These are phyloP conservation scores for Pseudeuparius sepicola DNA, from an alignment of 2,888 invertebrate species.

Conservation along the genomic window DNA sequence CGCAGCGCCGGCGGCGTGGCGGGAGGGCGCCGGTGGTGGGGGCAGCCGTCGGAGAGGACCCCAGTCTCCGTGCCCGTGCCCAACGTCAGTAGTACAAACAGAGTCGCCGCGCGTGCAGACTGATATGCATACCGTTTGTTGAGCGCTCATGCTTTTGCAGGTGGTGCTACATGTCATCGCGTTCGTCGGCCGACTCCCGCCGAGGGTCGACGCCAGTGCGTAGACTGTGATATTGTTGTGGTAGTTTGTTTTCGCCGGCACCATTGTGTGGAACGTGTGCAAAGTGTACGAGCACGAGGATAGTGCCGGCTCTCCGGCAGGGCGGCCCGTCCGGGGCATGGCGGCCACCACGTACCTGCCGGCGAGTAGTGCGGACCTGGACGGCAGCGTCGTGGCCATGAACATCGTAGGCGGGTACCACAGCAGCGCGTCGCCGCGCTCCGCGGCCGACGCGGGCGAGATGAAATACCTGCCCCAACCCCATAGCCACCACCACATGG, in stretches of 20 bases:
- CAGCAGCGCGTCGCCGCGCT: conserved; percentile 72
- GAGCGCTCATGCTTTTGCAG: conserved; percentile 34
- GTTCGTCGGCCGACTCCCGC: too few relatives aligned
- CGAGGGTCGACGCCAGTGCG: too few relatives aligned
- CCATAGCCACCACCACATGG: conserved; percentile 66
- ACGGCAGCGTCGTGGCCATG: conserved; percentile 62
- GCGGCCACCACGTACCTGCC: conserved; percentile 92
- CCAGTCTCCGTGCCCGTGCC: conserved; percentile 31
- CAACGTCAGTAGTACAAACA: conserved; percentile 53
- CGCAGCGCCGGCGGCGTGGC: conserved; percentile 28
- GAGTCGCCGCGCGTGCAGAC: conserved; percentile 41
- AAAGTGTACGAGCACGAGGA: conserved; percentile 35
- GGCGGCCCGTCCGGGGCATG: conserved; percentile 64
- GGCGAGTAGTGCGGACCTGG: conserved; percentile 64
- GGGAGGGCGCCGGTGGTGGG: conserved; percentile 26
- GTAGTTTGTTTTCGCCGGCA: too few relatives aligned
- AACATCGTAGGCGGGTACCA: conserved; percentile 70
- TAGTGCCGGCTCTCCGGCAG: conserved; percentile 39
- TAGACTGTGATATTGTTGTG: too few relatives aligned
- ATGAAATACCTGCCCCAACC: conserved; percentile 91
- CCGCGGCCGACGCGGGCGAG: conserved; percentile 78
- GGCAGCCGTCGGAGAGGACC: conserved; percentile 22
- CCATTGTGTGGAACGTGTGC: too few relatives aligned
- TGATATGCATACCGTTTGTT: conserved; percentile 51
- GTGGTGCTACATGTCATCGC: conserved; percentile 23